These are phyloP conservation scores for Noturus placidus DNA, from an alignment of 2,113 vertebrate species.

Conservation along the genomic window DNA sequence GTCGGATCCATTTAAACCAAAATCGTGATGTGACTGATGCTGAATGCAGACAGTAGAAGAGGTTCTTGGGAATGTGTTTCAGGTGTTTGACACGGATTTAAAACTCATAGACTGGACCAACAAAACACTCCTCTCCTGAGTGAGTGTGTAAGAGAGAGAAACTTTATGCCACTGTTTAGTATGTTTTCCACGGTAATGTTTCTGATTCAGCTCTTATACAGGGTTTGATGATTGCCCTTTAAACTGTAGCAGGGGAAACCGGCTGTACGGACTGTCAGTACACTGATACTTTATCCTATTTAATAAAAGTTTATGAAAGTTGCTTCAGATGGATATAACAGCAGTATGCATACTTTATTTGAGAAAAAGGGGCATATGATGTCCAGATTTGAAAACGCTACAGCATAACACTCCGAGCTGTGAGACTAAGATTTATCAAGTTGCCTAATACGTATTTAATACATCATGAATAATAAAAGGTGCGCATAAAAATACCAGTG, in stretches of 20 bases:
- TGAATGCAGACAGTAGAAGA: neutral
- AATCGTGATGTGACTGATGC: conserved; percentile 55
- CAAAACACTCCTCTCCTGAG: neutral
- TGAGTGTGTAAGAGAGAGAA: neutral
- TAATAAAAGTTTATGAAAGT: conserved; percentile 60
- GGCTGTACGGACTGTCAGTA: neutral
- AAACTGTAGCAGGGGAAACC: neutral
- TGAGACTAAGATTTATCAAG: neutral
- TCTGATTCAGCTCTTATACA: neutral
- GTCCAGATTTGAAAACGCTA: neutral
- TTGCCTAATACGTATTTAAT: neutral
- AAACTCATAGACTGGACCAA: neutral
- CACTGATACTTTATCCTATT: conserved; percentile 38
- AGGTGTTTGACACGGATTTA: conserved; percentile 1
- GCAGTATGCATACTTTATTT: neutral
- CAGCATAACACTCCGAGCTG: neutral
- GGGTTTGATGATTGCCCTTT: neutral
- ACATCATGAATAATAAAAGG: neutral
- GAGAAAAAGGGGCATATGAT: neutral
- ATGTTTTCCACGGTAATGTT: neutral
- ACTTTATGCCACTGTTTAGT: neutral
- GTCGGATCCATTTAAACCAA: conserved; percentile 76
- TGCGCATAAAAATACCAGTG: neutral
- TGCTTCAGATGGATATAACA: neutral
- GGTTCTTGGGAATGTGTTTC: conserved; percentile 8